These are phyloP conservation scores for Drosophila sulfurigaster DNA, from an alignment of 1,140 invertebrate species.

Conservation along the genomic window DNA sequence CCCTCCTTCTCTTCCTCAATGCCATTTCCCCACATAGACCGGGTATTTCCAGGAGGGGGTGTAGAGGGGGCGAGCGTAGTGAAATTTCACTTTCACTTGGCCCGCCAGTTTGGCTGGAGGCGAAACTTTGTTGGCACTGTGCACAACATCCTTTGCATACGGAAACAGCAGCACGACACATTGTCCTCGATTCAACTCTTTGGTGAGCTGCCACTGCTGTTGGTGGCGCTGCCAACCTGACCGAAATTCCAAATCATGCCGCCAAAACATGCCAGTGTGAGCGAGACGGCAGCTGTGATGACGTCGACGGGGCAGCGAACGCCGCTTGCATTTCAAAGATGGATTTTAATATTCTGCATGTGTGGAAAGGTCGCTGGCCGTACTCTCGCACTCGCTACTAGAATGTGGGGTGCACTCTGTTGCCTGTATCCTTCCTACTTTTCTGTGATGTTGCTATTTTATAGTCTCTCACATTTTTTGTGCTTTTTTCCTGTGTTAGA, in stretches of 20 bases:
- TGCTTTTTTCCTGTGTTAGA: constrained; percentile 48
- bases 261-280: constrained; percentile 25
- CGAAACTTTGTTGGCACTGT: constrained; percentile 77
- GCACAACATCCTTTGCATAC: constrained; percentile 83
- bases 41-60: too few species aligned
- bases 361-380: constrained; percentile 81
- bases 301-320: constrained; percentile 64
- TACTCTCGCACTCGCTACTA: constrained; percentile 15
- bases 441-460: constrained; percentile 38
- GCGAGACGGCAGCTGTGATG: constrained; percentile 67
- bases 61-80: not conserved
- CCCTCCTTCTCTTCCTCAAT: not conserved
- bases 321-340: constrained; percentile 79
- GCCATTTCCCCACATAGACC: not conserved
- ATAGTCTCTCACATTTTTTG: constrained; percentile 18
- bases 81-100: constrained; percentile 81
- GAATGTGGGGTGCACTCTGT: constrained; percentile 2
- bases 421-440: constrained; percentile 49
- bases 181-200: constrained; percentile 83
- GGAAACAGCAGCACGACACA: constrained; percentile 78
- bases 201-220: constrained; percentile 29
- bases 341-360: constrained; percentile 84
- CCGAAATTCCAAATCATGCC: constrained; percentile 71
- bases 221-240: constrained; percentile 71
- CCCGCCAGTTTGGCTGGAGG: constrained; percentile 73